Base-by-base conservation (phyloP, 2,113 vertebrate species). In the Atherinomorus stipes region DNA sequence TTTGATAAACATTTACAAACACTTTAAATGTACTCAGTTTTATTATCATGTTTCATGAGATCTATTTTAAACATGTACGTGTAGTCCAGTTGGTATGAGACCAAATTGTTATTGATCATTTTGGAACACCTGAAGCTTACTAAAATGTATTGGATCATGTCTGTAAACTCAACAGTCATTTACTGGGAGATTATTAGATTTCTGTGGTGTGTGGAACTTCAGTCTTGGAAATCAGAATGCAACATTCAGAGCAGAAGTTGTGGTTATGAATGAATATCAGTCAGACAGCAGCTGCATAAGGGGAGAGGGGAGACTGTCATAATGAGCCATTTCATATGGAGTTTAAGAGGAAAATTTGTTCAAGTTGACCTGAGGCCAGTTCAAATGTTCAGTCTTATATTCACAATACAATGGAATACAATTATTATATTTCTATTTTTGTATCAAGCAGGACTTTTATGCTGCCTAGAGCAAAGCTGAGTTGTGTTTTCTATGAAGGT, bases 111-210 rank as follows among this genome's bases (percentile, higher is more conserved):
- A 77, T 61, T 66, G 78, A 80, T 44, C 53, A 71, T 78, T 69
- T 70, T 31, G 45, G 6, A 76, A 57, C 57, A 76, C 37, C 70
- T 77, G 21, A 53, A 83, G 74, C 77, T 68, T 40, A 63, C 54
- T 71, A 47, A 77, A 61, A 74, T 54, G 49, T 61, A 47, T 70
- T 40, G 58, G 26, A 34, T 82, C 60, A 47, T 79, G 45, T 76
- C 53, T 38, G 60, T 21, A 54, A 44, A 68, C 49, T 74, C 74
- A 11, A n/a, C 59, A 71, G 62, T 70, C 57, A 74, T 88, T 81
- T 80, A 64, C 65, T 16, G 13, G 18, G 22, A 57, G 62, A 56
- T 74, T 78, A 83, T 83, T 86, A 59, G 72, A 87, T 74, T 65
- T 88, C 58, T 68, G 38, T 9, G 66, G 38, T n/a, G 38, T 37